Evolutionary conservation across 2,888 invertebrate species (phyloP), one percentile per base, ranked within the genome.

Genomic region (Troides aeacus): DNA sequence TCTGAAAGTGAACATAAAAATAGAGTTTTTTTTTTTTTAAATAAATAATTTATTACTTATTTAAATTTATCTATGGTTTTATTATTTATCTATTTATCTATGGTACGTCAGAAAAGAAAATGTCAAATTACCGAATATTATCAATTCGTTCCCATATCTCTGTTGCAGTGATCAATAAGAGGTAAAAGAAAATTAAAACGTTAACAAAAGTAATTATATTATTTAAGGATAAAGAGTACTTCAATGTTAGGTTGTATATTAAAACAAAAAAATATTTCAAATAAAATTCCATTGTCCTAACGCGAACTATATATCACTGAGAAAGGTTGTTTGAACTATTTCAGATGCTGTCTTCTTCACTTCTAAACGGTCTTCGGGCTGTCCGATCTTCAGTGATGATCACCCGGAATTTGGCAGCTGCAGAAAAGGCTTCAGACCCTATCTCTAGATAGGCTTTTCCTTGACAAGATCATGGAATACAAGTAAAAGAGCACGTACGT

Each of bases 381-480:
- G 89, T 89, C 66, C 92, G 93, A 74, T 81, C 88, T 69, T 93
- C 93, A 21, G 86, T 91, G 24, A 86, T 94, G 73, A 88, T 93
- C 75, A 94, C 94, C 67, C 94, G 97, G 71, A 97, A 96, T 85
- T 88, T 97, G 79, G 97, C 96, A 68, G 93, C 97, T 62, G 87
- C 95, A 64, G 95, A 95, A 60, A 96, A 96, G 84, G 96, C 95
- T 2, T 89, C 93, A 3, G 99, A 99, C 85, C 98, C 99, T 6
- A 97, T 99, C 81, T 99, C n/a, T n/a, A n/a, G n/a, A 99, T 87
- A 96, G 98, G 87, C 90, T 99, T 65, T 99, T 99, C 87, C 85
- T 99, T 57, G 97, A 98, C 76, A 98, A 99, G 94, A 94, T 99
- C 76, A 94, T 95, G 74, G 98, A 98, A 90, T 99, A 98, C 93